Base-by-base conservation (phyloP, 1,140 invertebrate species). In the Catajapyx aquilonaris region DNA sequence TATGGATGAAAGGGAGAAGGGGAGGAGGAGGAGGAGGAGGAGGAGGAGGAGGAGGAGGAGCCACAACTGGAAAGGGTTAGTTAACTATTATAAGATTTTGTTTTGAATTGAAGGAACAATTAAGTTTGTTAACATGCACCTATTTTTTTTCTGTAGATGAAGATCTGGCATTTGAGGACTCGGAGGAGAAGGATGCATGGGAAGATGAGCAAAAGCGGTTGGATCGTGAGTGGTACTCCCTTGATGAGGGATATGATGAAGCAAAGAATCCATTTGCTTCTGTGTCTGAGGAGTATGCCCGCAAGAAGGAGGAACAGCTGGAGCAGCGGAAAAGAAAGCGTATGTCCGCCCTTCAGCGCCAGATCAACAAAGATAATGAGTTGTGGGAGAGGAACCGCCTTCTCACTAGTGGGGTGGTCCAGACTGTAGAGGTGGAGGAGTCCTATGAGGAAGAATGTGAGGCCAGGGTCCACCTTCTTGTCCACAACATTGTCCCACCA, bases 331-430 rank as follows among this genome's bases (percentile, higher is more conserved):
- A 86, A 37, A 84, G 84, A 41, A 87, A 91, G 52, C 70, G 86
- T 31, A 74, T 95, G 53, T 90, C 87, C 4, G 91, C 88, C 0
- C 84, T 91, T 51, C 80, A 94, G 48, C 66, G 87, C 34, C 90
- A 96, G 60, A 93, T 74, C 54, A 84, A 94, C 56, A 90, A 88
- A 54, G 93, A 98, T 57, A 97, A 95, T 56, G 91, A 97, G 53
- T 61, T 94, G 23, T 99, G 95, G 95, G 95, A 99, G 57, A 72
- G 88, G 9, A 98, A 98, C 63, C 69, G 94, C 43, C 93, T 99
- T 84, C 64, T 97, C 7, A 90, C 88, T 2, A 93, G 86, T 39
- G 90, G 88, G 35, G 90, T 95, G 9, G 88, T 96, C 1, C 78
- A 78, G 46, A 79, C 79, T 25, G 68, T 90, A 2, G 81, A 84